Evolutionary conservation across 2,113 vertebrate genomes (phyloP).

Genomic region (Vulpes vulpes): DNA sequence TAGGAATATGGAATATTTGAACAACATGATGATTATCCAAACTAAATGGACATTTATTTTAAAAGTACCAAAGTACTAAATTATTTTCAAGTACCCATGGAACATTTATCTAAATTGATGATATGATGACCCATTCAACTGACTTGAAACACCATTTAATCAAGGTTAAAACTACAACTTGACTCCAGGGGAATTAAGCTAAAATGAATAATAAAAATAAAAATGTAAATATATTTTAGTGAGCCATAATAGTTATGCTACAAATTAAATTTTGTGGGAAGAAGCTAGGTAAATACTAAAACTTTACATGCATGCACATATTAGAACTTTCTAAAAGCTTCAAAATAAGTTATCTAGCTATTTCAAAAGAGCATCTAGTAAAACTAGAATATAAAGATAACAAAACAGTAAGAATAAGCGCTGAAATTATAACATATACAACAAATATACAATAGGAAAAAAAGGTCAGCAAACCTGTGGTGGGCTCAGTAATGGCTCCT

Average conservation of each 20-base stretch:
- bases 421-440: not conserved
- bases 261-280: not conserved
- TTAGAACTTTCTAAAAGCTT: not conserved
- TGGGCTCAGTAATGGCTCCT: not conserved
- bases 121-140: not conserved
- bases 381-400: not conserved
- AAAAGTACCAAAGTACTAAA: not conserved
- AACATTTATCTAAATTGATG: not conserved
- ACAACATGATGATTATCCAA: not conserved
- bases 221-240: conserved; percentile 35
- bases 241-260: not conserved
- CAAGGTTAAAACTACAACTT: conserved; percentile 21
- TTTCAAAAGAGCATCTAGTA: not conserved
- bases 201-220: conserved; percentile 25
- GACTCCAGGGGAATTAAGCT: not conserved
- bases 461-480: not conserved
- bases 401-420: not conserved
- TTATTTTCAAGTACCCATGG: not conserved
- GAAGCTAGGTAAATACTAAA: not conserved
- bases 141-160: conserved; percentile 24
- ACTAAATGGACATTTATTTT: not conserved
- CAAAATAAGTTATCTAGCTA: not conserved
- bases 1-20: not conserved
- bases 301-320: not conserved
- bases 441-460: not conserved